These are phyloP conservation scores for Bombus terrestris DNA, from an alignment of 1,140 invertebrate genomes.

Conservation along the genomic window DNA sequence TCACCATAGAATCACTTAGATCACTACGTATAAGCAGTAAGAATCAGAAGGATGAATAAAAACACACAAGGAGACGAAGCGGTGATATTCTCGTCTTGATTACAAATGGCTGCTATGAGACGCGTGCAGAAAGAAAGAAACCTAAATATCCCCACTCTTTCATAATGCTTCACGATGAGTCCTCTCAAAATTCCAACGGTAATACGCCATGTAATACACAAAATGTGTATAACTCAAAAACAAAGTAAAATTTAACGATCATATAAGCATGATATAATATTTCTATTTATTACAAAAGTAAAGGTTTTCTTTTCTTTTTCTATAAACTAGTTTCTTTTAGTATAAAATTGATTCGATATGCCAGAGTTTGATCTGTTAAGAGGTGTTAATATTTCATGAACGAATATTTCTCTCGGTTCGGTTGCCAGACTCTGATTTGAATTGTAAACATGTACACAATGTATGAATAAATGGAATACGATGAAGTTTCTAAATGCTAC, in stretches of 20 bases:
- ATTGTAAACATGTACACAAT: conserved; percentile 36
- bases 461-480: conserved; percentile 11
- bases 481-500: not conserved
- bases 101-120: conserved; percentile 36
- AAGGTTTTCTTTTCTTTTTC: not conserved
- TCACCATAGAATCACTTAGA: not conserved
- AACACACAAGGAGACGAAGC: not conserved
- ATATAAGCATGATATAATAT: not conserved
- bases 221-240: not conserved
- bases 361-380: not conserved
- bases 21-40: not conserved
- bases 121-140: conserved; percentile 33
- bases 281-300: not conserved
- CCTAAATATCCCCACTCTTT: conserved; percentile 23
- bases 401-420: not conserved
- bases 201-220: not conserved
- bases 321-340: not conserved
- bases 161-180: not conserved
- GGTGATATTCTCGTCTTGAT: conserved; percentile 8
- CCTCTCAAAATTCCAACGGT: conserved; percentile 27
- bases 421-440: conserved; percentile 29
- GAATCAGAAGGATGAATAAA: not conserved
- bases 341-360: not conserved
- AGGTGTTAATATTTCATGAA: conserved; percentile 62
- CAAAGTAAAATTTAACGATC: not conserved